Percentiles rank a stretch among this genome's conserved stretches.
phyloP scores from a whole-genome alignment of 2,888 invertebrate species.

The Torymus texanus region DNA sequence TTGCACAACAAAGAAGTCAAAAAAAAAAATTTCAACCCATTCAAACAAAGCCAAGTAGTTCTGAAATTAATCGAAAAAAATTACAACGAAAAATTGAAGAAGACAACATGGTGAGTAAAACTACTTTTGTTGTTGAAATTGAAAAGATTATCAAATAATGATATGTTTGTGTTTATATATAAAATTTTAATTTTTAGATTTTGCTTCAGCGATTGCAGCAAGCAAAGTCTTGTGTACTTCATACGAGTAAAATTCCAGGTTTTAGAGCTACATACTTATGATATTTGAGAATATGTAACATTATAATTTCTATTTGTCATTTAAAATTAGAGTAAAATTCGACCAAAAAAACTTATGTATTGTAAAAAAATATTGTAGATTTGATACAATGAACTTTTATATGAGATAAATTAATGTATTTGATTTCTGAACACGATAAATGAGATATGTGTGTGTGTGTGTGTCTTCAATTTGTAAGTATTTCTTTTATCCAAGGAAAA shows the following conservation, averaged over 20 bases:
- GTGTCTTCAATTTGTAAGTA: not conserved
- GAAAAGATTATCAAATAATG: no score
- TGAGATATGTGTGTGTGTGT: not conserved
- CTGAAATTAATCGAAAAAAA: constrained; percentile 76
- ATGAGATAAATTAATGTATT: constrained; percentile 8
- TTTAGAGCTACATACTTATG: constrained; percentile 65
- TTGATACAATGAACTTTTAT: constrained; percentile 18
- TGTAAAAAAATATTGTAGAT: constrained; percentile 7
- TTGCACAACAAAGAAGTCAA: constrained; percentile 69
- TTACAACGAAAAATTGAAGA: constrained; percentile 76
- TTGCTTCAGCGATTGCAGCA: constrained; percentile 67
- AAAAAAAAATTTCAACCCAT: constrained; percentile 56
- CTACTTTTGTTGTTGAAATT: no score
- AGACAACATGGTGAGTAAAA: constrained; percentile 75
- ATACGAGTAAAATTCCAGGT: constrained; percentile 60
- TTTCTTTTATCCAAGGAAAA: not conserved
- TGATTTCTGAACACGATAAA: not conserved
- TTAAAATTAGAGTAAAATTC: not conserved
- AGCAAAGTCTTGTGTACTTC: constrained; percentile 66
- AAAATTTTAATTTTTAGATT: constrained; percentile 61
- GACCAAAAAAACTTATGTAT: not conserved
- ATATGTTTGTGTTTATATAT: not conserved
- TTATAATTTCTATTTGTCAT: not conserved
- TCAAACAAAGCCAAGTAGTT: constrained; percentile 67
- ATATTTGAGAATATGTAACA: constrained; percentile 2